Percentiles rank a stretch among this genome's conserved stretches.
These are phyloP conservation scores for Tenthredo mesomela DNA, from an alignment of 2,888 invertebrate genomes.

Conservation along the genomic window DNA sequence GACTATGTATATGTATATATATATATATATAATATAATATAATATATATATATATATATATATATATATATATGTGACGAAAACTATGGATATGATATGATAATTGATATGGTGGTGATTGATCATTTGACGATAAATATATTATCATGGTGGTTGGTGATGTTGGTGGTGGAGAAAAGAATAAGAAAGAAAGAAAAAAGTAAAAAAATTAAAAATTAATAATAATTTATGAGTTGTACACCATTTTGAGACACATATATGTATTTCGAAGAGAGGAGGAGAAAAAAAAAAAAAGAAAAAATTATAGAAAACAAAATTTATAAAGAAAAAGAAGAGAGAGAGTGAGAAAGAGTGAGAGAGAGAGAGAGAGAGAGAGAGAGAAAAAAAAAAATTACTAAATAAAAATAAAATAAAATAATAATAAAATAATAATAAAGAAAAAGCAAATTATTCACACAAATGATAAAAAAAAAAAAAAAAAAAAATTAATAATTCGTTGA, in stretches of 20 bases:
- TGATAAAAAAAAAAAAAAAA: neutral
- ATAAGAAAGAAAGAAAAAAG: conserved; percentile 18
- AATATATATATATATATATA: conserved; percentile 60
- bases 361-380: no score
- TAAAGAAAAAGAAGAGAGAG: conserved; percentile 37
- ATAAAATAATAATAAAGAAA: neutral
- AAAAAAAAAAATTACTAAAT: conserved; percentile 45
- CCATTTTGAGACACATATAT: conserved; percentile 75
- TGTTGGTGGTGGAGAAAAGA: conserved; percentile 62
- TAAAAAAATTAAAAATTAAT: neutral
- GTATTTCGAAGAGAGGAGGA: conserved; percentile 66
- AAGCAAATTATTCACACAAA: conserved; percentile 16
- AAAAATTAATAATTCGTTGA: conserved; percentile 14
- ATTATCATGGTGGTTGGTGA: conserved; percentile 59
- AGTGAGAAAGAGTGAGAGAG: conserved; percentile 46
- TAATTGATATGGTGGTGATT: conserved; percentile 62
- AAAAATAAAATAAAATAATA: conserved; percentile 25
- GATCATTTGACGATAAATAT: conserved; percentile 61
- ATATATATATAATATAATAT: conserved; percentile 61
- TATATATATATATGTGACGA: conserved; percentile 60
- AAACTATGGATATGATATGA: conserved; percentile 73
- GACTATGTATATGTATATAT: conserved; percentile 56
- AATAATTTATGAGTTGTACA: conserved; percentile 73
- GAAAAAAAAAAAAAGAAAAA: conserved; percentile 59
- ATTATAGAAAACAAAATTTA: conserved; percentile 50